phyloP scores from a whole-genome alignment of 2,888 invertebrate species.

The Frankliniella fusca region DNA sequence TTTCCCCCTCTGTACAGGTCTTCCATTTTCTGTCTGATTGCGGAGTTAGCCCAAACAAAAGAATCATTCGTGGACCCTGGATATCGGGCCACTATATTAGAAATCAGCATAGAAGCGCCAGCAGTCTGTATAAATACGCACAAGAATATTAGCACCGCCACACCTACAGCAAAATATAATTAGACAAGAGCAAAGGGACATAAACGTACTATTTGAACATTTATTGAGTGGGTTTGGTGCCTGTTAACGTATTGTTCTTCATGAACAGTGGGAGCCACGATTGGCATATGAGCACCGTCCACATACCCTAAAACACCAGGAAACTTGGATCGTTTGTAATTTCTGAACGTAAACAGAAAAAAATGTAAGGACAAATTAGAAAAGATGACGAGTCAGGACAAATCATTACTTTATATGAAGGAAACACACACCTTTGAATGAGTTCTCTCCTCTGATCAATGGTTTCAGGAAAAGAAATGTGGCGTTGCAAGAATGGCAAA shows the following conservation, averaged over 20 bases:
- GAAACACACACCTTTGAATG: slow-evolving; percentile 6
- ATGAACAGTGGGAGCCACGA: slow-evolving; percentile 18
- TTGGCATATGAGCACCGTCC: slow-evolving; percentile 5
- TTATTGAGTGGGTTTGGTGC: slow-evolving; percentile 3
- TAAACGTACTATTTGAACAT: background rate
- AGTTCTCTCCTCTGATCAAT: background rate
- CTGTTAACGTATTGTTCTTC: slow-evolving; percentile 12
- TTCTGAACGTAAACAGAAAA: background rate
- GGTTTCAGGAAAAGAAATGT: slow-evolving; percentile 18
- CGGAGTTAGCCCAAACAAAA: slow-evolving; percentile 13
- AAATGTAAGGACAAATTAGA: background rate
- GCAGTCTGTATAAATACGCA: slow-evolving; percentile 6
- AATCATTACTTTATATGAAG: slow-evolving; percentile 6
- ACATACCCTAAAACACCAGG: slow-evolving; percentile 8
- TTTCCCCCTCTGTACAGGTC: slow-evolving; percentile 11
- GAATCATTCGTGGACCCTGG: slow-evolving; percentile 13
- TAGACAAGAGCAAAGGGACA: slow-evolving; percentile 6
- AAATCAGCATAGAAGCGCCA: slow-evolving; percentile 5
- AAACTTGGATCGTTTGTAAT: slow-evolving; percentile 10
- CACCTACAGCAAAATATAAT: background rate
- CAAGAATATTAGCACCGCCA: slow-evolving; percentile 7
- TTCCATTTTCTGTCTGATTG: slow-evolving; percentile 15
- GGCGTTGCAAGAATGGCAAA: slow-evolving; percentile 8
- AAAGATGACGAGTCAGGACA: background rate
- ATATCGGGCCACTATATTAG: slow-evolving; percentile 12